Conservation (phyloP, 2,888 invertebrate genomes). For the Amphipyra berbera region DNA sequence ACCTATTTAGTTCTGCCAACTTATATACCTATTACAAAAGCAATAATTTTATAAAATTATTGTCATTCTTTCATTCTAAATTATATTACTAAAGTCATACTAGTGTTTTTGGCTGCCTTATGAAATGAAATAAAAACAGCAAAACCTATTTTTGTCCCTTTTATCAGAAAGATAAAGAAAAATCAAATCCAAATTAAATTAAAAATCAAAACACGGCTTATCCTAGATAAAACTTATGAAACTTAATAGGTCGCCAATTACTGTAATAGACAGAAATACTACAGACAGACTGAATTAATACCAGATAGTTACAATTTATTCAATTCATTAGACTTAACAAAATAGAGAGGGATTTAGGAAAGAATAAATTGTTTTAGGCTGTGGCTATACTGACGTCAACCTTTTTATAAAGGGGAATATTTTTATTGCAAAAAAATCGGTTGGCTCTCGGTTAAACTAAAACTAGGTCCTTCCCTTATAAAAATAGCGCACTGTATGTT, state of each 20-base stretch:
- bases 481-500: too few species aligned
- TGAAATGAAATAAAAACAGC: too few species aligned
- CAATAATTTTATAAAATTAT: too few species aligned
- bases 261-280: conserved; percentile 4
- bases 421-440: too few species aligned
- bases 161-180: background rate
- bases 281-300: conserved; percentile 7
- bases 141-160: background rate
- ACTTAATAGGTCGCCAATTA: conserved; percentile 5
- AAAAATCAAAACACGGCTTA: background rate
- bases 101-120: too few species aligned
- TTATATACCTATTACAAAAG: too few species aligned
- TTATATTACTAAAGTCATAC: too few species aligned
- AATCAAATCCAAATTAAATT: background rate
- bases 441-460: too few species aligned
- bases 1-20: too few species aligned
- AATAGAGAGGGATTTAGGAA: conserved; percentile 3
- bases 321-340: conserved; percentile 6
- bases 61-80: too few species aligned
- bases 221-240: background rate
- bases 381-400: background rate
- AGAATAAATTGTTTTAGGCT: background rate
- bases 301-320: conserved; percentile 3
- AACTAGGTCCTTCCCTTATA: too few species aligned
- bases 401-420: too few species aligned